phyloP scores from a whole-genome alignment of 2,797 vertebrate species.

The Dicrostonyx torquatus region DNA sequence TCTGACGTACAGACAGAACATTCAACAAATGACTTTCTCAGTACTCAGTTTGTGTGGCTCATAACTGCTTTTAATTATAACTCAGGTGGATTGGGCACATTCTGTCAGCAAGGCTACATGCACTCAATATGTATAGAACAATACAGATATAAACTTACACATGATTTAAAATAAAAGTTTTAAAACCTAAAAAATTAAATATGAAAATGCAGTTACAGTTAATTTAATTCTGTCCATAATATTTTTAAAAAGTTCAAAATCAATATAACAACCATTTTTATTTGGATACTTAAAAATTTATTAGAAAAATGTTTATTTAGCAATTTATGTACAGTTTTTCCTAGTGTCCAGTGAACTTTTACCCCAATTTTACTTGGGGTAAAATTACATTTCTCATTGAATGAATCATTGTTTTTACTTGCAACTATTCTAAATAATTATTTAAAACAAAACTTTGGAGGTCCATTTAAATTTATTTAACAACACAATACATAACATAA shows the following conservation, averaged over 20 bases:
- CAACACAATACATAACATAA: not conserved
- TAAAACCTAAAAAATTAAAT: not conserved
- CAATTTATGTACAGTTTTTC: not conserved
- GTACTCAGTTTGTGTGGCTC: not conserved
- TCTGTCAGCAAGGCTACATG: accelerated
- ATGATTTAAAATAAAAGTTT: not conserved
- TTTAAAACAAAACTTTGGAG: not conserved
- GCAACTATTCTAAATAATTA: not conserved
- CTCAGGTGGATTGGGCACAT: not conserved
- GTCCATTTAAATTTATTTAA: not conserved
- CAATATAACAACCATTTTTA: not conserved
- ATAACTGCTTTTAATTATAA: not conserved
- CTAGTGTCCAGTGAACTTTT: not conserved
- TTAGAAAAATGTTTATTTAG: not conserved
- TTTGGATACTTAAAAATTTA: not conserved
- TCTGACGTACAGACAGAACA: too few species aligned
- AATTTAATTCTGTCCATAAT: not conserved
- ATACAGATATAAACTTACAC: not conserved
- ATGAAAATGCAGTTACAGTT: not conserved
- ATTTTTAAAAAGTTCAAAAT: not conserved
- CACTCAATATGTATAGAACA: not conserved
- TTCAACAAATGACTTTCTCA: not conserved
- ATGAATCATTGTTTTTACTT: not conserved
- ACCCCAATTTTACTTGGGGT: too few species aligned
- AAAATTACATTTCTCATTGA: not conserved